Conservation (phyloP, 2,888 invertebrate genomes). For the Creontiades dilutus region DNA sequence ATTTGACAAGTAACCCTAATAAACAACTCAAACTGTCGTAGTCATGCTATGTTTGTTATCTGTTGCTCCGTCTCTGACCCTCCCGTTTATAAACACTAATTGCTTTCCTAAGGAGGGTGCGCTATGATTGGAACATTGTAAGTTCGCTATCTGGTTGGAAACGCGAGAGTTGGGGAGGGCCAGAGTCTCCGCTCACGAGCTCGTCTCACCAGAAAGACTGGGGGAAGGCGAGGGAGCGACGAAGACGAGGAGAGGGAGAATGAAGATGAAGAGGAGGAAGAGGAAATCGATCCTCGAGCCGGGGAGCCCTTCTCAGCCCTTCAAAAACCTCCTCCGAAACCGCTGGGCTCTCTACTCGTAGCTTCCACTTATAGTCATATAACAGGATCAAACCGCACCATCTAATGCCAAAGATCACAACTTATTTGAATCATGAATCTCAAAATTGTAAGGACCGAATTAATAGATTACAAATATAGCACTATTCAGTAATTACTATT, state of each 20-base stretch:
- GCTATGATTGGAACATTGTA: conserved; percentile 62
- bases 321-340: conserved; percentile 41
- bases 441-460: too few species aligned
- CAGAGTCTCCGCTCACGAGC: conserved; percentile 24
- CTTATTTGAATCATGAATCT: too few species aligned
- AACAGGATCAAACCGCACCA: too few species aligned
- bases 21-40: conserved; percentile 63
- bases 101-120: conserved; percentile 48
- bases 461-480: too few species aligned
- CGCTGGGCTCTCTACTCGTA: conserved; percentile 24
- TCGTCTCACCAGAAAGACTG: neutral
- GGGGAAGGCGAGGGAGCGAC: neutral
- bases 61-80: conserved; percentile 56
- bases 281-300: conserved; percentile 55
- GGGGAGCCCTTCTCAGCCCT: conserved; percentile 7
- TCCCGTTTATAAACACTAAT: conserved; percentile 61
- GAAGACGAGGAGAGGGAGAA: conserved; percentile 1
- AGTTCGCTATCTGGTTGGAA: conserved; percentile 52
- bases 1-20: conserved; percentile 62
- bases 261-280: conserved; percentile 41
- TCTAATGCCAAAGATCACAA: too few species aligned
- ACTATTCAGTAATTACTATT: too few species aligned
- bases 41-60: conserved; percentile 66
- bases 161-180: neutral
- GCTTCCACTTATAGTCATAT: neutral